Percentiles rank a stretch among this genome's conserved stretches.
Evolutionary conservation across 2,888 invertebrate genomes (phyloP).

Genomic region (Gonocerus acuteangulatus): DNA sequence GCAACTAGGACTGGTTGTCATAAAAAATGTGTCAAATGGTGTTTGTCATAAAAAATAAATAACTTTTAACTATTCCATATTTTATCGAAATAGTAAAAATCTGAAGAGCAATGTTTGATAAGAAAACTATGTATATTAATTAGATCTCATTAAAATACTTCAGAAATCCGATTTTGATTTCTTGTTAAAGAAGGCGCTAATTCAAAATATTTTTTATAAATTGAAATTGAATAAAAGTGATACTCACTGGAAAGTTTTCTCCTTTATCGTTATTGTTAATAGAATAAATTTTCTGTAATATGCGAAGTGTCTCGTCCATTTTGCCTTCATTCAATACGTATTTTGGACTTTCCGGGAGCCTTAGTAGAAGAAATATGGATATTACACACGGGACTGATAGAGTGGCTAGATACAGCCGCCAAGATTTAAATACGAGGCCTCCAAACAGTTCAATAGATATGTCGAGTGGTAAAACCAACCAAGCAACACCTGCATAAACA

Average conservation of each 20-base stretch:
- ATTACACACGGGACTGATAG: constrained; percentile 2
- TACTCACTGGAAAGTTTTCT: constrained; percentile 22
- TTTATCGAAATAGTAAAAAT: too few relatives aligned
- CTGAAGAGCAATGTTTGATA: too few relatives aligned
- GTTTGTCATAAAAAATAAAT: too few relatives aligned
- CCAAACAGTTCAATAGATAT: constrained; percentile 1
- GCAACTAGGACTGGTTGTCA: too few relatives aligned
- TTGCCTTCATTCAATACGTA: constrained; percentile 8
- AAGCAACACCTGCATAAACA: constrained; percentile 18
- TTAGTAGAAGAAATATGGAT: not conserved
- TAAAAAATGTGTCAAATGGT: too few relatives aligned
- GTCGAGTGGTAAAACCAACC: constrained; percentile 13
- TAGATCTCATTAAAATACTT: too few relatives aligned
- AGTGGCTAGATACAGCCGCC: constrained; percentile 5
- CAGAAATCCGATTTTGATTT: too few relatives aligned
- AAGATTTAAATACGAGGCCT: constrained; percentile 1
- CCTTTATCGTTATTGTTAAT: constrained; percentile 1
- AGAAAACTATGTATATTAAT: too few relatives aligned
- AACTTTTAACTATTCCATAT: too few relatives aligned
- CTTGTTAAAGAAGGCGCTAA: too few relatives aligned
- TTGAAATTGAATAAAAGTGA: too few relatives aligned
- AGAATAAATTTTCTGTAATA: constrained; percentile 7
- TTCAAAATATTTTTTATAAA: too few relatives aligned
- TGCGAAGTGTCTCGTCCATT: constrained; percentile 2
- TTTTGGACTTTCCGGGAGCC: constrained; percentile 13